Evolutionary conservation across 2,113 vertebrate species (phyloP).

Genomic region (Ardeotis arabs): DNA sequence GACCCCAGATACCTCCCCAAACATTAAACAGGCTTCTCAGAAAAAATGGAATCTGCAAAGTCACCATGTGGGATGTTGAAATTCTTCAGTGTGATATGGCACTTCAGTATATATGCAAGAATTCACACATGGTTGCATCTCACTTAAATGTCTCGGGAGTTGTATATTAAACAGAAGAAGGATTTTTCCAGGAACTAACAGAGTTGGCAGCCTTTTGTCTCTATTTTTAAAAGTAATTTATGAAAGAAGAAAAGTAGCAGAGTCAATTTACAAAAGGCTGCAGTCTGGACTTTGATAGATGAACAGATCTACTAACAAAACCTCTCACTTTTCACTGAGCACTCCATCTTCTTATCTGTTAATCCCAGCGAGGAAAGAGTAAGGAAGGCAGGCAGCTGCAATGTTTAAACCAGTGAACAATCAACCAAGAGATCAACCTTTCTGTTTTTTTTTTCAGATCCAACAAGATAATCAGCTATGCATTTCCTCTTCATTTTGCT

Average conservation of each 20-base stretch:
- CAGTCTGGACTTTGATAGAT: constrained; percentile 63
- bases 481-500: not conserved
- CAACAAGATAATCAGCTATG: not conserved
- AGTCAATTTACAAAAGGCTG: constrained; percentile 58
- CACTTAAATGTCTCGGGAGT: constrained; percentile 44
- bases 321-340: constrained; percentile 38
- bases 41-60: not conserved
- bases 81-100: not conserved
- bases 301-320: constrained; percentile 56
- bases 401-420: not conserved
- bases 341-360: constrained; percentile 51
- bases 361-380: not conserved
- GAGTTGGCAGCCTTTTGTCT: constrained; percentile 57
- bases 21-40: not conserved
- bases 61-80: not conserved
- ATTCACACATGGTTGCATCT: constrained; percentile 48
- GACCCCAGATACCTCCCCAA: not conserved
- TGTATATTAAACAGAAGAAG: constrained; percentile 43
- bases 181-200: constrained; percentile 54
- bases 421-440: not conserved
- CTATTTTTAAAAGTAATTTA: constrained; percentile 62
- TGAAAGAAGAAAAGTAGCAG: constrained; percentile 34
- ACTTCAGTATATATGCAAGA: not conserved
- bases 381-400: not conserved
- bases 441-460: not conserved